Evolutionary conservation across 2,888 invertebrate species (phyloP).

Genomic region (Erebia ligea): DNA sequence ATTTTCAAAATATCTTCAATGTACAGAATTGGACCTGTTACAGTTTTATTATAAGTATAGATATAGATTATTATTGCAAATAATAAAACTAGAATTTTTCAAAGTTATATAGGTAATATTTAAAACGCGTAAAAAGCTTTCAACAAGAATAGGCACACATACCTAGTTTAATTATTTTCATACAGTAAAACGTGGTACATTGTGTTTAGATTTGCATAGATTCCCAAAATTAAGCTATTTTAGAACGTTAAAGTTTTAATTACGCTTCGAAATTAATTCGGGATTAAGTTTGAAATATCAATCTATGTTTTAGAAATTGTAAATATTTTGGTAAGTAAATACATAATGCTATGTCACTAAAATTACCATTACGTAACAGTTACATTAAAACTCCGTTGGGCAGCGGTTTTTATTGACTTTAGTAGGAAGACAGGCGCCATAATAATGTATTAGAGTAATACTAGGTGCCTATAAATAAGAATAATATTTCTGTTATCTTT

Average conservation of each 20-base stretch:
- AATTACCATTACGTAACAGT: not conserved
- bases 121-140: not conserved
- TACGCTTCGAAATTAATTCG: slow-evolving; percentile 61
- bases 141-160: not conserved
- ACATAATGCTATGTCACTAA: not conserved
- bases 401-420: too few relatives aligned
- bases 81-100: too few relatives aligned
- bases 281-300: slow-evolving; percentile 49
- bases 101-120: not conserved
- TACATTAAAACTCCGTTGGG: too few relatives aligned
- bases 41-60: too few relatives aligned
- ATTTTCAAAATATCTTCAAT: too few relatives aligned
- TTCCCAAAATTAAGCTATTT: slow-evolving; percentile 34
- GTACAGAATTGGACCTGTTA: too few relatives aligned
- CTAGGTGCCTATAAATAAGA: too few relatives aligned
- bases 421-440: too few relatives aligned
- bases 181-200: too few relatives aligned
- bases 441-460: too few relatives aligned
- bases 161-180: not conserved
- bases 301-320: slow-evolving; percentile 34
- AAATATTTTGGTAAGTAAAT: not conserved
- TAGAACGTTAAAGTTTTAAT: slow-evolving; percentile 59
- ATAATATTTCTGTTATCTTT: too few relatives aligned
- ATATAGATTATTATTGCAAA: too few relatives aligned
- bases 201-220: slow-evolving; percentile 15